These are phyloP conservation scores for Merodon equestris DNA, from an alignment of 2,888 invertebrate genomes.

Conservation along the genomic window DNA sequence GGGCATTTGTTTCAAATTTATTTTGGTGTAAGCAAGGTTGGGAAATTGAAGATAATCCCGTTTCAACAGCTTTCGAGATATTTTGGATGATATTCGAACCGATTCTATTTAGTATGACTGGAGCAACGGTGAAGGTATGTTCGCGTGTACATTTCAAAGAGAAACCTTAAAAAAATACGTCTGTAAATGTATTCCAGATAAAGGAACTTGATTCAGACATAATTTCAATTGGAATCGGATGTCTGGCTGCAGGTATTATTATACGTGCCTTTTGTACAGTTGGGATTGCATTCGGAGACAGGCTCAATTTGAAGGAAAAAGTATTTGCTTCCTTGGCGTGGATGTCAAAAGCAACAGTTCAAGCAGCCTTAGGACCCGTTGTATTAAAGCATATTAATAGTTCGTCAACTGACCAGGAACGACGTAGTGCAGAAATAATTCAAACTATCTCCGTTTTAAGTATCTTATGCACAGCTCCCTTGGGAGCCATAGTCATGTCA, in stretches of 20 bases:
- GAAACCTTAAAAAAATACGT: neutral
- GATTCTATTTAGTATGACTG: constrained; percentile 95
- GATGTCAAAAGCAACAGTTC: constrained; percentile 99
- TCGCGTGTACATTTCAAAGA: no score
- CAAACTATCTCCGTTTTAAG: constrained; percentile 89
- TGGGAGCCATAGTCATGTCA: constrained; percentile 90
- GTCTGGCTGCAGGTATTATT: constrained; percentile 84
- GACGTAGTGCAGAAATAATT: constrained; percentile 84
- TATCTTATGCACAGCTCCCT: constrained; percentile 90
- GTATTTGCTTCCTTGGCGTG: constrained; percentile 94
- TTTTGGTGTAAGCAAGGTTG: constrained; percentile 91
- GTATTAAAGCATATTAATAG: constrained; percentile 83
- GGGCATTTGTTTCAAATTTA: constrained; percentile 89
- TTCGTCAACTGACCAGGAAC: constrained; percentile 79
- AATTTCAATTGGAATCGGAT: constrained; percentile 85
- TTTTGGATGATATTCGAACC: constrained; percentile 98
- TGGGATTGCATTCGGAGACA: constrained; percentile 86
- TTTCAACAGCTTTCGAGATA: constrained; percentile 91
- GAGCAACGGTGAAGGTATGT: constrained; percentile 89
- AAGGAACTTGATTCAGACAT: constrained; percentile 84
- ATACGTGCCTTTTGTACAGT: constrained; percentile 85
- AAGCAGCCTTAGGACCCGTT: constrained; percentile 91
- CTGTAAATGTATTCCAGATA: constrained; percentile 79
- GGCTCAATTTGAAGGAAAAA: constrained; percentile 92
- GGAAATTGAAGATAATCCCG: constrained; percentile 92